A percentile compares a stretch with the other conserved stretches of the same genome.
Evolutionary conservation across 2,113 vertebrate genomes (phyloP).

Genomic region (Stomatorhinus ivindoensis): DNA sequence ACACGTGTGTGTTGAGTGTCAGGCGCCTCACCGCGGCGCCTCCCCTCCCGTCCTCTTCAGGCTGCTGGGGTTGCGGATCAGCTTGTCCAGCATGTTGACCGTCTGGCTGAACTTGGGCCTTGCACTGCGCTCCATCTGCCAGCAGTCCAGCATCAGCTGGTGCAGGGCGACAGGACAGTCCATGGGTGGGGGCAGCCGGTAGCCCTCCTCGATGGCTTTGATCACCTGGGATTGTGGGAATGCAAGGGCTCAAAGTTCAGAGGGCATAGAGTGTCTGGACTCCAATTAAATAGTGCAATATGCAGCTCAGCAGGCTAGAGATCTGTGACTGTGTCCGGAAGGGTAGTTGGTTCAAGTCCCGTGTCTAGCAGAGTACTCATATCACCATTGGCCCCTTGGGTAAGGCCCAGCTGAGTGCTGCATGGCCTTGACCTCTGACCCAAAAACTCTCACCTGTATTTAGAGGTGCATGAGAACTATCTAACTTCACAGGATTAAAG

Average conservation of each 20-base stretch:
- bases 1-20: background rate
- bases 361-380: background rate
- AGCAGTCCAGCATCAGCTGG: conserved; percentile 97
- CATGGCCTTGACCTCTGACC: background rate
- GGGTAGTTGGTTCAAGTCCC: background rate
- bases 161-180: conserved; percentile 93
- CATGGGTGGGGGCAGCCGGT: conserved; percentile 92
- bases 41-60: conserved; percentile 90
- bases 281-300: background rate
- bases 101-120: conserved; percentile 96
- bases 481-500: background rate
- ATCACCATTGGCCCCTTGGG: background rate
- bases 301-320: background rate
- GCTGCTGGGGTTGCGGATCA: conserved; percentile 94
- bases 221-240: conserved; percentile 69
- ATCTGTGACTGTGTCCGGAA: background rate
- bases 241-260: background rate
- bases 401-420: background rate
- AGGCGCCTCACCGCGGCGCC: conserved; percentile 65
- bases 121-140: conserved; percentile 90
- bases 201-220: conserved; percentile 96
- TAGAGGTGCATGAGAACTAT: background rate
- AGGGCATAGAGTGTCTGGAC: background rate
- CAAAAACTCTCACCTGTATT: background rate
- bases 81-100: conserved; percentile 98